Evolutionary conservation across 2,888 invertebrate species (phyloP).

Genomic region (Ptilodon capucinus): DNA sequence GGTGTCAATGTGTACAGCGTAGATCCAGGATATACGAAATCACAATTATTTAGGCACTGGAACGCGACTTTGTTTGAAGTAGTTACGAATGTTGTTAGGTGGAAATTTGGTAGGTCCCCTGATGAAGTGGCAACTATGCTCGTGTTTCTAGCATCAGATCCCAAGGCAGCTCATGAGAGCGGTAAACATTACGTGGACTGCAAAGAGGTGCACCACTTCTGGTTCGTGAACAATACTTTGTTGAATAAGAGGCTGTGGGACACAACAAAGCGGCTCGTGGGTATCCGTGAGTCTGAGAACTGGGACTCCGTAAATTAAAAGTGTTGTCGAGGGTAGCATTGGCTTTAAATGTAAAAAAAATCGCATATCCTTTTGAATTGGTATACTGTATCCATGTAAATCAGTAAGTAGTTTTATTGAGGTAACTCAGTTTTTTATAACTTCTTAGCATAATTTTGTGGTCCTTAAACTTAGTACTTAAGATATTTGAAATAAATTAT

Average conservation of each 20-base stretch:
- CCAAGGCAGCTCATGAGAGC: slow-evolving; percentile 45
- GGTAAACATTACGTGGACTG: slow-evolving; percentile 66
- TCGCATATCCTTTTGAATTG: too few species aligned
- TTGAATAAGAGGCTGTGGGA: slow-evolving; percentile 54
- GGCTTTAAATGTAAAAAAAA: too few species aligned
- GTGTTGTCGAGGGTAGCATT: too few species aligned
- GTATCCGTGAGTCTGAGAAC: slow-evolving; percentile 49
- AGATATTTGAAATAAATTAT: too few species aligned
- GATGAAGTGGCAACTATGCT: slow-evolving; percentile 53
- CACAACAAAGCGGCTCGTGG: slow-evolving; percentile 51
- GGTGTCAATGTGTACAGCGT: slow-evolving; percentile 90
- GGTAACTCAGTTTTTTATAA: too few species aligned
- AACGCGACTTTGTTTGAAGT: slow-evolving; percentile 34
- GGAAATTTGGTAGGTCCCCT: slow-evolving; percentile 45
- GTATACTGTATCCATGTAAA: too few species aligned
- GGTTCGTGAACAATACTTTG: slow-evolving; percentile 61
- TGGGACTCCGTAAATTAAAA: slow-evolving; percentile 47
- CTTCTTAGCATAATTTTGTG: too few species aligned
- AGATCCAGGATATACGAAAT: slow-evolving; percentile 91
- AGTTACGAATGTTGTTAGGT: slow-evolving; percentile 40
- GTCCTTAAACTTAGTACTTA: too few species aligned
- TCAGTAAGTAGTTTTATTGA: too few species aligned
- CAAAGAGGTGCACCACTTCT: slow-evolving; percentile 56
- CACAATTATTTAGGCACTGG: slow-evolving; percentile 87
- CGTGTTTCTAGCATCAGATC: slow-evolving; percentile 55